Conservation (phyloP, 64 coral and sea anemone genomes). For the Actinia equina region DNA sequence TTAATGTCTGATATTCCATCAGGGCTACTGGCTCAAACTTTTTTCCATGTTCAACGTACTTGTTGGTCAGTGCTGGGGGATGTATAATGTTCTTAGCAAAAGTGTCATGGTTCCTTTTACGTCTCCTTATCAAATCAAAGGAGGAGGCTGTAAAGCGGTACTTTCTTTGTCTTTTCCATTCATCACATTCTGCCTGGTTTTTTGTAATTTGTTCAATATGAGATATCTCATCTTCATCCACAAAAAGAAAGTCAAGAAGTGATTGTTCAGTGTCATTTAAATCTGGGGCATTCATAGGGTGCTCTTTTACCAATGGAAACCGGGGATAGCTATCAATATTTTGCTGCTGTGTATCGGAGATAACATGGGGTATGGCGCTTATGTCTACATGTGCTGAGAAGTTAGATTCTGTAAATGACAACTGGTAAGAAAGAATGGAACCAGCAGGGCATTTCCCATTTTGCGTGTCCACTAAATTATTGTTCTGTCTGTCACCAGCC, state of each 20-base stretch:
- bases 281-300: background rate
- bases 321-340: slow-evolving; percentile 14
- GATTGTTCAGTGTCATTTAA: background rate
- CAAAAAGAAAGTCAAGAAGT: too few relatives aligned
- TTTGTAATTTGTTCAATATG: slow-evolving; percentile 16
- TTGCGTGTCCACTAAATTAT: background rate
- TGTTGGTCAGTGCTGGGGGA: background rate
- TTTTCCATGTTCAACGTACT: background rate
- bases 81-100: background rate
- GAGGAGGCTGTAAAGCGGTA: slow-evolving; percentile 26
- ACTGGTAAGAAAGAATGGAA: slow-evolving; percentile 29
- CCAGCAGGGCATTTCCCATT: slow-evolving; percentile 39
- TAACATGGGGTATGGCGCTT: background rate
- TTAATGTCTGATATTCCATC: slow-evolving; percentile 49
- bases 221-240: slow-evolving; percentile 15
- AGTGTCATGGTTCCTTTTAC: slow-evolving; percentile 13
- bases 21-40: background rate
- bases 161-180: slow-evolving; percentile 28
- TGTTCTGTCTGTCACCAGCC: background rate
- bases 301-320: slow-evolving; percentile 13
- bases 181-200: slow-evolving; percentile 19
- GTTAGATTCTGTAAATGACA: slow-evolving; percentile 24
- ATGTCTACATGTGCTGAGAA: slow-evolving; percentile 26
- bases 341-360: background rate
- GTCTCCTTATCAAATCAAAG: slow-evolving; percentile 13